Base-by-base conservation (phyloP, 2,888 invertebrate genomes). In the Hemaris fuciformis region DNA sequence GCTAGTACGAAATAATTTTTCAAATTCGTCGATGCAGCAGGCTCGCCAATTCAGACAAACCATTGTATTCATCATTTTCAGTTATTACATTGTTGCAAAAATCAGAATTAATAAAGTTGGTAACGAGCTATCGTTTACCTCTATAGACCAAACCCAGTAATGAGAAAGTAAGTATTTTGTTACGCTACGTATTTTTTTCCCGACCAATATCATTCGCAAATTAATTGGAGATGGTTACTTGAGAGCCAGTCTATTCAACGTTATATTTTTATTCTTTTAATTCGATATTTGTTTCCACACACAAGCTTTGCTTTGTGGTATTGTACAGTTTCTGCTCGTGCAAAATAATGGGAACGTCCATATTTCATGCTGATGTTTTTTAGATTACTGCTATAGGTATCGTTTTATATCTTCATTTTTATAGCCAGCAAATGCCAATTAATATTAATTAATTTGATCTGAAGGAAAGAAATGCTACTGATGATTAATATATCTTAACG, bases 151-250 rank as follows among this genome's bases (percentile, higher is more conserved):
- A 74, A 73, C 66, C 64, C 73, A 70, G 73, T 83, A 82, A 83
- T 78, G 79, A 83, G 76, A 77, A 73, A 67, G 71, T 63, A 67
- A 63, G 76, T 75, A 66, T 76, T 66, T 60, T 22, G 64, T 80
- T 79, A 70, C 80, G 66, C 64, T 68, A 61, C 62, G 69, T 60
- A 62, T 70, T 75, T 77, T 78, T 77, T 72, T 66, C 70, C 69
- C 73, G 72, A 73, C 68, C 71, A 73, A 76, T 77, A 81, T 80
- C 79, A 79, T 75, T 82, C 69, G 69, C 72, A 75, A 80, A 82
- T 81, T 83, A 83, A 84, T 84, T 82, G 83, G 80, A 81, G 79
- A 73, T 68, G 68, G 77, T 67, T 69, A 81, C 64, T 69, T 34
- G 76, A 78, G 71, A 71, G 61, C 62, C 57, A 66, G 59, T 69